Percentiles rank a stretch among this genome's conserved stretches.
These are phyloP conservation scores for Busseola fusca DNA, from an alignment of 2,888 invertebrate genomes.

Conservation along the genomic window DNA sequence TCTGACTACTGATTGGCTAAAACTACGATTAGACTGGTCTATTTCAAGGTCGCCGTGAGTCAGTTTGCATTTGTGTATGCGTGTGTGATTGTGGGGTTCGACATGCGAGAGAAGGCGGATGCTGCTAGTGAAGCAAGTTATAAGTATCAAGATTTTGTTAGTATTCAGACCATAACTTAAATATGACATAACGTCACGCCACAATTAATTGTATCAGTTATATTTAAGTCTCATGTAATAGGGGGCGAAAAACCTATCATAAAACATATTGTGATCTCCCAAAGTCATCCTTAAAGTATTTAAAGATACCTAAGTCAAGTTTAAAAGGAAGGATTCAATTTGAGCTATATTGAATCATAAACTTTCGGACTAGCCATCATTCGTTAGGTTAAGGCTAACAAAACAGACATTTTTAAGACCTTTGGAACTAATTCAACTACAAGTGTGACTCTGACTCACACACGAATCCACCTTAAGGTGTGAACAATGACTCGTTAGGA, in stretches of 20 bases:
- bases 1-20: conserved; percentile 85
- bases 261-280: no score
- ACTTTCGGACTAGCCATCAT: conserved; percentile 4
- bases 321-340: not conserved
- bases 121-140: not conserved
- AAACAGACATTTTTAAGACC: conserved; percentile 33
- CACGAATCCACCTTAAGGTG: conserved; percentile 25
- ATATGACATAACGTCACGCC: no score
- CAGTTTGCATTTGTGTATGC: conserved; percentile 80
- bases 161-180: not conserved
- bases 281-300: not conserved
- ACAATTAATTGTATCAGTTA: no score
- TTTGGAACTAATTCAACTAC: conserved; percentile 21
- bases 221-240: no score
- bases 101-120: conserved; percentile 64
- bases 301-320: not conserved
- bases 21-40: conserved; percentile 85
- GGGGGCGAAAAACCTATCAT: no score
- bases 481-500: conserved; percentile 46
- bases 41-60: conserved; percentile 84
- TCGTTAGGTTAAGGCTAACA: conserved; percentile 13
- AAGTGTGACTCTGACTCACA: conserved; percentile 33
- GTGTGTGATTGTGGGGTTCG: conserved; percentile 66
- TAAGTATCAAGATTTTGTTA: not conserved
- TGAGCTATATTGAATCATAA: not conserved